Percentiles rank a stretch among this genome's conserved stretches.
phyloP scores from a whole-genome alignment of 2,888 invertebrate genomes.

The Ceraclea dissimilis region DNA sequence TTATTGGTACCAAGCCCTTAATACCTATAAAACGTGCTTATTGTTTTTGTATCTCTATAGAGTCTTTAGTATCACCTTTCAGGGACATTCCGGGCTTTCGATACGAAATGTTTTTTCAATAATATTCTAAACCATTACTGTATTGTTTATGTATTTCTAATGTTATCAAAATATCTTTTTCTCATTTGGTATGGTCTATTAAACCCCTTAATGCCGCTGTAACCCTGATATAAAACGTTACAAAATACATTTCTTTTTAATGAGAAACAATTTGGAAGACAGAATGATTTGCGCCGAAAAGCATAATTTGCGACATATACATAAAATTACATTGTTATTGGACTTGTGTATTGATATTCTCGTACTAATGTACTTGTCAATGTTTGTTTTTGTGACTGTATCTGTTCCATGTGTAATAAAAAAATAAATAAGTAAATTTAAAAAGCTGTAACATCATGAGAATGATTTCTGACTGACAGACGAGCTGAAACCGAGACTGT shows the following conservation, averaged over 20 bases:
- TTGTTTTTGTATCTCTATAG: too few relatives aligned
- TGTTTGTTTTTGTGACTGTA: too few relatives aligned
- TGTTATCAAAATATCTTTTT: constrained; percentile 1
- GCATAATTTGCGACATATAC: too few relatives aligned
- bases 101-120: too few relatives aligned
- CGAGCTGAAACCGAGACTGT: too few relatives aligned
- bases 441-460: not conserved
- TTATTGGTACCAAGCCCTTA: too few relatives aligned
- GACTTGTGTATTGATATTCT: not conserved
- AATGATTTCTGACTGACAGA: not conserved
- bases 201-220: not conserved
- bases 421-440: not conserved
- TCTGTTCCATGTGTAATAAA: too few relatives aligned
- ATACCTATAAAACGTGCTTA: too few relatives aligned
- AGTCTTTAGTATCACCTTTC: too few relatives aligned
- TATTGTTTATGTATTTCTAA: constrained; percentile 1
- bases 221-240: not conserved
- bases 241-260: too few relatives aligned
- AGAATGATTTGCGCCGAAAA: not conserved
- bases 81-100: too few relatives aligned
- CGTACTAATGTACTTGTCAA: too few relatives aligned
- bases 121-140: not conserved
- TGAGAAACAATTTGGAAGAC: not conserved
- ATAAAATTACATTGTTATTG: not conserved
- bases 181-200: constrained; percentile 2